These are phyloP conservation scores for Nineta flava DNA, from an alignment of 2,888 invertebrate genomes.

Conservation along the genomic window DNA sequence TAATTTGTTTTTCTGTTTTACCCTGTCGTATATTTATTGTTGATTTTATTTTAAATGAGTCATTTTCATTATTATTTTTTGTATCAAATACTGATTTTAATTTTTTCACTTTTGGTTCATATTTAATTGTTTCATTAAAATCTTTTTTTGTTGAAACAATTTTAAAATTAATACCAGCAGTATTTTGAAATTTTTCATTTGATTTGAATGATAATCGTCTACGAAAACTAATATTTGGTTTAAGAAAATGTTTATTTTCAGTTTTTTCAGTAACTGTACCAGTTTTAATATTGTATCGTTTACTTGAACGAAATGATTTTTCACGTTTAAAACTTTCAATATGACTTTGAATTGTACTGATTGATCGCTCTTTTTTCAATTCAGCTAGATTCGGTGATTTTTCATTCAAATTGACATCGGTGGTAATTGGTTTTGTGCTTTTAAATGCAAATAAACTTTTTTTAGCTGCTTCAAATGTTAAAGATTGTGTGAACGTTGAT, in stretches of 20 bases:
- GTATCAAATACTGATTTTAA: slow-evolving; percentile 6
- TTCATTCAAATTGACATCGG: neutral
- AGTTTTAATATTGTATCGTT: neutral
- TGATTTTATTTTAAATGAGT: neutral
- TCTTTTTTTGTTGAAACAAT: slow-evolving; percentile 5
- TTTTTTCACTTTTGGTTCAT: slow-evolving; percentile 9
- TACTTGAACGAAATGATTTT: neutral
- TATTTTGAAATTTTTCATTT: neutral
- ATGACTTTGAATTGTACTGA: neutral
- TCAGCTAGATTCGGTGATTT: neutral
- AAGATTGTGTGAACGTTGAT: neutral
- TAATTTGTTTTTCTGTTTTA: neutral
- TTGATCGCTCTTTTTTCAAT: neutral
- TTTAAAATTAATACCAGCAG: slow-evolving; percentile 2
- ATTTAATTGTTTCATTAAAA: neutral
- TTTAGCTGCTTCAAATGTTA: neutral
- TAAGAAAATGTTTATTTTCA: neutral
- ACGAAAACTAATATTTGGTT: neutral
- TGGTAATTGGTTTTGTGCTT: neutral
- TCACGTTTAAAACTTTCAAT: neutral
- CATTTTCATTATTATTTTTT: neutral
- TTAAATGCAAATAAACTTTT: neutral
- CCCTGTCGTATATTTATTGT: neutral
- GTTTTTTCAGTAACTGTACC: neutral
- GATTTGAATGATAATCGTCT: neutral